Percentiles rank a stretch among this genome's conserved stretches.
Evolutionary conservation across 2,113 vertebrate genomes (phyloP).

Genomic region (Tachycineta bicolor): DNA sequence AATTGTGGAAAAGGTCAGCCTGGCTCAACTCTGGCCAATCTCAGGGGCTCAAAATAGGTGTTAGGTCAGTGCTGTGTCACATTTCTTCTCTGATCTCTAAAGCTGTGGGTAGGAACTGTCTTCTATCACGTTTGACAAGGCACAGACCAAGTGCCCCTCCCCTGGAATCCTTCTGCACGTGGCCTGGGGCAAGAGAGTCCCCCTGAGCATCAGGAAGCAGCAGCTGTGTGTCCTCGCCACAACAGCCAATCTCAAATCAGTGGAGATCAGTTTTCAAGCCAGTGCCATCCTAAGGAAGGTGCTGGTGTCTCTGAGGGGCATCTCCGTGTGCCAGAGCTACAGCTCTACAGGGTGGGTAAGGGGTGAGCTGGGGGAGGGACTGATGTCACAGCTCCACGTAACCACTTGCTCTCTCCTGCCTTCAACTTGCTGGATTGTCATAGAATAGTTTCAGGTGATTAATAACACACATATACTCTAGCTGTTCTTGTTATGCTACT

Average conservation of each 20-base stretch:
- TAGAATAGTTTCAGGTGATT: neutral
- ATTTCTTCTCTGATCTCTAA: neutral
- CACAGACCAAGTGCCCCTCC: neutral
- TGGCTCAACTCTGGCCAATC: neutral
- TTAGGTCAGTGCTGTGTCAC: neutral
- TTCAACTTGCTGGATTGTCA: neutral
- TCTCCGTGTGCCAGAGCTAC: neutral
- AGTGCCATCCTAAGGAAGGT: neutral
- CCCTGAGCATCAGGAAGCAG: neutral
- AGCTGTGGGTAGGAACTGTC: neutral
- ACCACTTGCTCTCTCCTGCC: neutral
- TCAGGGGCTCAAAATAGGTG: neutral
- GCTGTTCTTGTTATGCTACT: neutral
- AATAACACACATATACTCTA: neutral
- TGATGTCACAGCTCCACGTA: neutral
- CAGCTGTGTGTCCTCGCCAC: rapidly evolving
- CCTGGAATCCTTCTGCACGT: neutral
- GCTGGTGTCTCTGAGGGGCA: neutral
- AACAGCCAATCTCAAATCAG: neutral
- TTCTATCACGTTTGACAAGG: neutral
- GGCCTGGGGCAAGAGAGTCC: rapidly evolving
- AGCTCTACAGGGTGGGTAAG: neutral
- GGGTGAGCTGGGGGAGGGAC: neutral
- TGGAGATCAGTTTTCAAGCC: rapidly evolving
- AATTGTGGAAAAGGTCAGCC: neutral